Conservation (phyloP, 1,140 invertebrate species). For the Drosophila navojoa region DNA sequence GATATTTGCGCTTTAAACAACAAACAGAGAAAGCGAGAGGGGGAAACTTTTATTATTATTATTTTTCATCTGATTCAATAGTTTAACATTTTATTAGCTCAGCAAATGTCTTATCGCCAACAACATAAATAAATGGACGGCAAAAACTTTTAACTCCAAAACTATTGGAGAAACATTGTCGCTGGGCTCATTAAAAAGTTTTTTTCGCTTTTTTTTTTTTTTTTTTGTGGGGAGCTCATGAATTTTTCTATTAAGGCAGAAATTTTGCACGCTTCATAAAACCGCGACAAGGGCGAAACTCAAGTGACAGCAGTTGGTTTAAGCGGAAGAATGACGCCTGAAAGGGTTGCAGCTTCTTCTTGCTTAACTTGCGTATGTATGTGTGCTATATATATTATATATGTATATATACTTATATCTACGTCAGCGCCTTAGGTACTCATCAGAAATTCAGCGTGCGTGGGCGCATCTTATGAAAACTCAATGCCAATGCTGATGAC, state of each 20-base stretch:
- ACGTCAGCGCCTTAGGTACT: constrained; percentile 50
- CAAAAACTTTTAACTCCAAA: constrained; percentile 3
- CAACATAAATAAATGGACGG: constrained; percentile 12
- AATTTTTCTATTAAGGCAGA: constrained; percentile 45
- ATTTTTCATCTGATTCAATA: constrained; percentile 26
- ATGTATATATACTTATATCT: background rate
- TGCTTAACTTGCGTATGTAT: background rate
- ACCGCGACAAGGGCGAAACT: constrained; percentile 12
- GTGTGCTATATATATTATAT: background rate
- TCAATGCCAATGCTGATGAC: constrained; percentile 72
- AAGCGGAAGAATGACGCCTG: constrained; percentile 19
- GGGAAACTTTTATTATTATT: constrained; percentile 8
- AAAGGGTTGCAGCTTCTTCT: constrained; percentile 26
- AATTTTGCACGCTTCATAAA: constrained; percentile 68
- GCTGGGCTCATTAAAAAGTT: constrained; percentile 41
- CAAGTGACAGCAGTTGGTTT: constrained; percentile 8
- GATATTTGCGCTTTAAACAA: constrained; percentile 46
- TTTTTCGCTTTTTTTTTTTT: background rate
- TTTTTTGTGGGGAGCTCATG: constrained; percentile 23
- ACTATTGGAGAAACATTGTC: constrained; percentile 22
- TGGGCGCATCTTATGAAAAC: constrained; percentile 74
- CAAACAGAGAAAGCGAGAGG: background rate
- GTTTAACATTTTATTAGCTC: constrained; percentile 28
- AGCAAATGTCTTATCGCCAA: constrained; percentile 20
- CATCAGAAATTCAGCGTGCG: constrained; percentile 75